Evolutionary conservation across 2,797 vertebrate species (phyloP).

Genomic region (Mus spretus): DNA sequence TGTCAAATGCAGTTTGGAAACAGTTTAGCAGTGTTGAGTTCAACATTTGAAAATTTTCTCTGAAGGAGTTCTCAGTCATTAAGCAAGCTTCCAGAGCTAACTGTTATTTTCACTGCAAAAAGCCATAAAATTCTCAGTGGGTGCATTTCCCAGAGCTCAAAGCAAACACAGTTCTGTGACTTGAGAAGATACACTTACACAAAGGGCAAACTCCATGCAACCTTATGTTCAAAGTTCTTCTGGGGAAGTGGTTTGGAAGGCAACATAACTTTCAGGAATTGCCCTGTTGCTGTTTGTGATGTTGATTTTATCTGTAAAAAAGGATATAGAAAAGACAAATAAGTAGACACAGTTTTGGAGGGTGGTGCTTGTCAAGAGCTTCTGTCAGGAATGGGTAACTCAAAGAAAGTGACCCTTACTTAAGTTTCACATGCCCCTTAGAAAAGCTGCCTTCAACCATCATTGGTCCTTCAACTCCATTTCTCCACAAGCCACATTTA

Average conservation of each 20-base stretch:
- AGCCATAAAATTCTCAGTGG: slow-evolving; percentile 44
- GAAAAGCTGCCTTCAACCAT: background rate
- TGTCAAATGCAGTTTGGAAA: slow-evolving; percentile 63
- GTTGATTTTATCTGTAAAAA: background rate
- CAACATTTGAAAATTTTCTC: slow-evolving; percentile 62
- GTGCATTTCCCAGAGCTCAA: slow-evolving; percentile 1
- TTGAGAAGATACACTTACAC: slow-evolving; percentile 59
- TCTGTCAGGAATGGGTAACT: no score
- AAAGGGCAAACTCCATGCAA: slow-evolving; percentile 34
- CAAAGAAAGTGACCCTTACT: background rate
- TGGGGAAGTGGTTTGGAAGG: background rate
- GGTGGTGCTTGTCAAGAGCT: background rate
- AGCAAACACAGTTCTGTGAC: background rate
- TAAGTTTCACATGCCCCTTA: background rate
- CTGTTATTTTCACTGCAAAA: slow-evolving; percentile 11
- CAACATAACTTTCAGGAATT: background rate
- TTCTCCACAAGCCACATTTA: background rate
- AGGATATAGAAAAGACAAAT: background rate
- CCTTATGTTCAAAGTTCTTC: slow-evolving; percentile 25
- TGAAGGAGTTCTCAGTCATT: slow-evolving; percentile 68
- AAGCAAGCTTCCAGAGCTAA: slow-evolving; percentile 45
- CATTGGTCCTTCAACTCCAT: background rate
- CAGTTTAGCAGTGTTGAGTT: slow-evolving; percentile 53
- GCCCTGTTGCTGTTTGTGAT: background rate
- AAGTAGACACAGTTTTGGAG: background rate